These are phyloP conservation scores for Selenia dentaria DNA, from an alignment of 2,888 invertebrate species.

Conservation along the genomic window DNA sequence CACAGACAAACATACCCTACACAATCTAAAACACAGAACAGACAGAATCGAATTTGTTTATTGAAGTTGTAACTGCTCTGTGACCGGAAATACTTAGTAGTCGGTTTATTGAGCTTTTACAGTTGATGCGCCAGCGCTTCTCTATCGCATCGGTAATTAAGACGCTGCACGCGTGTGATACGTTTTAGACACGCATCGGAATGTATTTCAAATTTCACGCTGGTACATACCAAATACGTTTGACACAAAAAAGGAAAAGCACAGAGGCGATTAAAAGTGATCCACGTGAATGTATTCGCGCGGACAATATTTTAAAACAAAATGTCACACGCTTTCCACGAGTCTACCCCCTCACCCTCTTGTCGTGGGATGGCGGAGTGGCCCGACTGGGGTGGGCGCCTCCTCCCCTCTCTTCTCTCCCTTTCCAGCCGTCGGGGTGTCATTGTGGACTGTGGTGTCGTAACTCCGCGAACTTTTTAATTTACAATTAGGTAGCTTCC, in stretches of 20 bases:
- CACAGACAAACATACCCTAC: constrained; percentile 47
- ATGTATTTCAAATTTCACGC: constrained; percentile 8
- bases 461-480: constrained; percentile 85
- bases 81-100: constrained; percentile 38
- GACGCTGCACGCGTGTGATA: constrained; percentile 50
- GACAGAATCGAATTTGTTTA: constrained; percentile 27
- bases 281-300: constrained; percentile 81
- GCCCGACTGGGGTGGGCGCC: constrained; percentile 30
- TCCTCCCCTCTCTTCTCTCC: constrained; percentile 43
- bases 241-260: constrained; percentile 53
- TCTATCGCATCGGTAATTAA: constrained; percentile 68
- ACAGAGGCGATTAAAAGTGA: constrained; percentile 76
- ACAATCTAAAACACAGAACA: constrained; percentile 34
- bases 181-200: constrained; percentile 17
- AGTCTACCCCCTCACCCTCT: constrained; percentile 62
- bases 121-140: constrained; percentile 66
- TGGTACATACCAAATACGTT: constrained; percentile 16
- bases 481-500: constrained; percentile 85
- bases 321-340: constrained; percentile 84
- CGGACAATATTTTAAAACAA: constrained; percentile 85
- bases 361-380: constrained; percentile 33
- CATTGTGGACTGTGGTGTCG: constrained; percentile 84
- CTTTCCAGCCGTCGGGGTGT: constrained; percentile 67
- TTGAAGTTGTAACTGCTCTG: constrained; percentile 41
- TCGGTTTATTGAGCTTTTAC: constrained; percentile 66